A percentile compares a stretch with the other conserved stretches of the same genome.
Conservation (phyloP, 1,140 invertebrate species). For the Aradophagus sp. region DNA sequence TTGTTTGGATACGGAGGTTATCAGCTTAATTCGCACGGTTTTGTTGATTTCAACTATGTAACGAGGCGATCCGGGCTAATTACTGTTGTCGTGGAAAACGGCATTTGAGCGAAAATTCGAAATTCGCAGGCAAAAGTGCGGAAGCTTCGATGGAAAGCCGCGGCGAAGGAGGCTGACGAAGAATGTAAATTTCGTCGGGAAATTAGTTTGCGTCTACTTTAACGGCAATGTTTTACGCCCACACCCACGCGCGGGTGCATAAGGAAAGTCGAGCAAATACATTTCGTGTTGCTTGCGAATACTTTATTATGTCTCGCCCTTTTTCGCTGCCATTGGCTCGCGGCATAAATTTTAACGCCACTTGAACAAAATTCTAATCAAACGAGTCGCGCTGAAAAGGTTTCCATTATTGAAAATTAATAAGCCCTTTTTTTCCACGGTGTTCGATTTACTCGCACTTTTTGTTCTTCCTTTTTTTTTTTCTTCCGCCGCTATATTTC, state of each 20-base stretch:
- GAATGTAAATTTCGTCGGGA: slow-evolving; percentile 54
- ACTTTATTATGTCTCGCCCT: slow-evolving; percentile 34
- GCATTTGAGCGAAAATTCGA: slow-evolving; percentile 19
- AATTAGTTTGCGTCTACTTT: slow-evolving; percentile 54
- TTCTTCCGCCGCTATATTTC: no score
- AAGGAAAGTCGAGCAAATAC: slow-evolving; percentile 33
- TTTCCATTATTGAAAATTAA: slow-evolving; percentile 27
- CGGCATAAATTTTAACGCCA: slow-evolving; percentile 25
- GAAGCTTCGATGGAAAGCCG: not conserved
- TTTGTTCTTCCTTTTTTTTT: no score
- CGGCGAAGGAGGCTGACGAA: slow-evolving; percentile 27
- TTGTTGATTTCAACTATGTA: no score
- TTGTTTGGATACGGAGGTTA: no score
- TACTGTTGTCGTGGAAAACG: slow-evolving; percentile 1
- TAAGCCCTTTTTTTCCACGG: slow-evolving; percentile 5
- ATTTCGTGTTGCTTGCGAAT: slow-evolving; percentile 24
- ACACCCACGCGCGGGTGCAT: slow-evolving; percentile 3
- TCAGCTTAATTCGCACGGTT: no score
- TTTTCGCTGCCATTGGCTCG: slow-evolving; percentile 8
- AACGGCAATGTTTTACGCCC: slow-evolving; percentile 45
- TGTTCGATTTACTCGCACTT: slow-evolving; percentile 1
- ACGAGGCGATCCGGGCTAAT: slow-evolving; percentile 7
- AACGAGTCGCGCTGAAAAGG: slow-evolving; percentile 17
- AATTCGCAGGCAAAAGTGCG: slow-evolving; percentile 2
- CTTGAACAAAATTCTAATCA: slow-evolving; percentile 35